Conservation (phyloP, 1,140 invertebrate species). For the Drosophila punjabiensis region DNA sequence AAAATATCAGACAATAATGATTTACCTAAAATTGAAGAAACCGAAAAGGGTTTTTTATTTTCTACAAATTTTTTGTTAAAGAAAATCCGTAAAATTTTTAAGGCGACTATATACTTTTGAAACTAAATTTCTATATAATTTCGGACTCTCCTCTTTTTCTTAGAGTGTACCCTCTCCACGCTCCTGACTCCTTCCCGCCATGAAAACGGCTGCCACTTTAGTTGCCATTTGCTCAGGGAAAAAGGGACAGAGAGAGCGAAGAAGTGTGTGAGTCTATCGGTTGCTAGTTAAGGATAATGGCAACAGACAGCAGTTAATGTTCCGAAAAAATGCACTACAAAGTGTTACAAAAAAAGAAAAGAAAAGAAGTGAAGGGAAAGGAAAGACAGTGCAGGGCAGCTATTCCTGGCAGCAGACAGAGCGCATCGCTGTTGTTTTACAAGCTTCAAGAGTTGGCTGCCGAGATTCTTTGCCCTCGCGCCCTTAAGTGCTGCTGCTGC, state of each 20-base stretch:
- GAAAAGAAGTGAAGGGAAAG: neutral
- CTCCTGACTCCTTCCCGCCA: slow-evolving; percentile 7
- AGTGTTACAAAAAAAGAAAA: slow-evolving; percentile 57
- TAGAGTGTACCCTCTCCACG: neutral
- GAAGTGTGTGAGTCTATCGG: slow-evolving; percentile 64
- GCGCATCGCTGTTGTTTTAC: slow-evolving; percentile 41
- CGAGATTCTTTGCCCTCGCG: slow-evolving; percentile 32
- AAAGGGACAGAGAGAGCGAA: slow-evolving; percentile 39
- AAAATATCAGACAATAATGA: neutral
- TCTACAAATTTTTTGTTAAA: too few relatives aligned
- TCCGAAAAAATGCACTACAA: slow-evolving; percentile 72
- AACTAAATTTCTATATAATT: neutral
- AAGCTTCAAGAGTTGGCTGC: slow-evolving; percentile 40
- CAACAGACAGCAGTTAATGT: slow-evolving; percentile 78
- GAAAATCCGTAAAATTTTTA: neutral
- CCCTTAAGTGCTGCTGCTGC: slow-evolving; percentile 36
- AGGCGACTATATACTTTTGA: neutral
- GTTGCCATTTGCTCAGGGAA: slow-evolving; percentile 57
- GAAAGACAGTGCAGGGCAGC: slow-evolving; percentile 27
- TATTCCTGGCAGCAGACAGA: slow-evolving; percentile 29
- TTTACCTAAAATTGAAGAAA: neutral
- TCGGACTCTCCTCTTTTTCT: neutral
- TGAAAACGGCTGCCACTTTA: slow-evolving; percentile 56
- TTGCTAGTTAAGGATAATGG: slow-evolving; percentile 72
- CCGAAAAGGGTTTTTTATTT: neutral